Percentiles rank a stretch among this genome's conserved stretches.
Evolutionary conservation across 2,113 vertebrate genomes (phyloP).

Genomic region (Microcebus jonahi): DNA sequence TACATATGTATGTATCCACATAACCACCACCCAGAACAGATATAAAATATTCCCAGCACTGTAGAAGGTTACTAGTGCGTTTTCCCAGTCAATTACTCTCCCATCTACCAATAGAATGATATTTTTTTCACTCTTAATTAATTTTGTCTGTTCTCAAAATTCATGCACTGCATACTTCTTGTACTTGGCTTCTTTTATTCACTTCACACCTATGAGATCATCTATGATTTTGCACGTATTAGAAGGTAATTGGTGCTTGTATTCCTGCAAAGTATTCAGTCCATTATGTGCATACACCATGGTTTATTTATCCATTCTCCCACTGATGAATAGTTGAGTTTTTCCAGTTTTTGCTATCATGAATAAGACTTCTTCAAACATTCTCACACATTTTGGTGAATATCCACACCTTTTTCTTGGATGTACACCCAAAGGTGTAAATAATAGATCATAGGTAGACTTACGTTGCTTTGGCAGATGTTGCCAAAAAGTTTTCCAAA

Average conservation of each 20-base stretch:
- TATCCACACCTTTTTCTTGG: background rate
- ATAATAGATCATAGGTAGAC: background rate
- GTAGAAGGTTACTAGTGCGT: background rate
- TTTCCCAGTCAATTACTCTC: background rate
- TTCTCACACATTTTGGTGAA: background rate
- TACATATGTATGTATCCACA: background rate
- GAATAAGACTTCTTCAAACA: background rate
- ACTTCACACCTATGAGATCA: background rate
- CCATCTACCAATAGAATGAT: background rate
- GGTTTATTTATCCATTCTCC: background rate
- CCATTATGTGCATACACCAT: background rate
- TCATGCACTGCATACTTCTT: background rate
- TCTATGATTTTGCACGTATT: background rate
- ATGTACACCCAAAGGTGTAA: background rate
- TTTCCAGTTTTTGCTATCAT: background rate
- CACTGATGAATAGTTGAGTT: background rate
- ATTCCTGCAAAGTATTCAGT: background rate
- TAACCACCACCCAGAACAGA: background rate
- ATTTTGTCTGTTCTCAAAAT: conserved; percentile 28
- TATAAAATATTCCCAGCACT: background rate
- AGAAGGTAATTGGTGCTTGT: background rate
- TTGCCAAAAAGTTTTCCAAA: background rate
- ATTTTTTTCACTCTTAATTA: background rate
- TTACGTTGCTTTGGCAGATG: background rate
- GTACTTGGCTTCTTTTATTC: background rate